These are phyloP conservation scores for Sula dactylatra DNA, from an alignment of 2,113 vertebrate genomes.

Conservation along the genomic window DNA sequence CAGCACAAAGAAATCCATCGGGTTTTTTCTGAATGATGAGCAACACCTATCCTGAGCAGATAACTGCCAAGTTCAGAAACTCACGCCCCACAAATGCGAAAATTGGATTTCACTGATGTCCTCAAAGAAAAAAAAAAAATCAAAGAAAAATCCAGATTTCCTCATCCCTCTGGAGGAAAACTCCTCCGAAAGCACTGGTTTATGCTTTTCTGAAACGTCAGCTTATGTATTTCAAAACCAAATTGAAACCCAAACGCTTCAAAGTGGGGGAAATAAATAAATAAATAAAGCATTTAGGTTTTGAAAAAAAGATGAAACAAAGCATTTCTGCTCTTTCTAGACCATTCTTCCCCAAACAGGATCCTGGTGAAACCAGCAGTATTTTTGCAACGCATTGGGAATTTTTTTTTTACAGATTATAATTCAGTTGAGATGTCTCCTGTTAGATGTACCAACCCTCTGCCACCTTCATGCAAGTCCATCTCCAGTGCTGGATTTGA, in stretches of 20 bases:
- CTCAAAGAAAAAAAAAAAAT: neutral
- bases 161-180: neutral
- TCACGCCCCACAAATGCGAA: rapidly evolving
- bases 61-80: neutral
- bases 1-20: neutral
- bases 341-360: neutral
- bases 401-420: neutral
- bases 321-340: neutral
- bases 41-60: neutral
- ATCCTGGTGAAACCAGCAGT: neutral
- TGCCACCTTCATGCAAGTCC: neutral
- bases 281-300: neutral
- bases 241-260: neutral
- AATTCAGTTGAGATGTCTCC: neutral
- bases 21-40: neutral
- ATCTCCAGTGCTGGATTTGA: neutral
- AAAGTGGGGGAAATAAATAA: neutral
- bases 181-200: rapidly evolving
- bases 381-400: neutral
- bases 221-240: neutral
- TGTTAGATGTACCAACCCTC: neutral
- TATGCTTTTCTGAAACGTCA: neutral
- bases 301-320: neutral
- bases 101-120: neutral
- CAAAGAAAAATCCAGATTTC: neutral